phyloP scores from a whole-genome alignment of 1,140 invertebrate species.

The Drosophila bifasciata region DNA sequence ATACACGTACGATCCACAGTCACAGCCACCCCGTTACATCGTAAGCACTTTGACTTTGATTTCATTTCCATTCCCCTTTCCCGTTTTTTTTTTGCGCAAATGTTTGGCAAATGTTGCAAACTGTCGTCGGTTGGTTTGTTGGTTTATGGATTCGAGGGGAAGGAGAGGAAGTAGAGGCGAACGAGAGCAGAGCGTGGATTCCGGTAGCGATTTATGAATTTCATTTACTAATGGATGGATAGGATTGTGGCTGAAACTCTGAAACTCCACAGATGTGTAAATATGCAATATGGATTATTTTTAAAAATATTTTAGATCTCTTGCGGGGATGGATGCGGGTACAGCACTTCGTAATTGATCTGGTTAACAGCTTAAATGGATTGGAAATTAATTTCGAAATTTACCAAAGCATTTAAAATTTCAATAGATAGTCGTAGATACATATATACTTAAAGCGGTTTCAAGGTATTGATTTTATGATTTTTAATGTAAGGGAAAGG shows the following conservation, averaged over 20 bases:
- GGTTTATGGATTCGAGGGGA: slow-evolving; percentile 14
- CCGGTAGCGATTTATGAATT: slow-evolving; percentile 70
- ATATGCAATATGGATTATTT: slow-evolving; percentile 65
- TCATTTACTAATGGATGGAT: slow-evolving; percentile 81
- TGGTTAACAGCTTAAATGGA: slow-evolving; percentile 12
- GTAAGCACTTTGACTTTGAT: slow-evolving; percentile 70
- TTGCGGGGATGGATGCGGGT: no score
- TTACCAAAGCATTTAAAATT: no score
- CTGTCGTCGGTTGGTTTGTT: slow-evolving; percentile 40
- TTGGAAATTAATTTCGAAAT: slow-evolving; percentile 10
- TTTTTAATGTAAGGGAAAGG: no score
- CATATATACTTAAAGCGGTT: no score
- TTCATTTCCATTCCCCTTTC: slow-evolving; percentile 62
- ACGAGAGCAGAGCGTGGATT: slow-evolving; percentile 9
- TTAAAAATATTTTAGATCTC: slow-evolving; percentile 14
- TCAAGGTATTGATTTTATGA: no score
- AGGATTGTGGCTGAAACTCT: slow-evolving; percentile 55
- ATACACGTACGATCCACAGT: slow-evolving; percentile 37
- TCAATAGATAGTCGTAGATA: no score
- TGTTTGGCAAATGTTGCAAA: slow-evolving; percentile 75
- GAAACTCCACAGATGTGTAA: slow-evolving; percentile 73
- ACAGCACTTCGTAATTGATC: no score
- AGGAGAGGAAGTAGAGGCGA: background rate
- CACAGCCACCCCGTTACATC: slow-evolving; percentile 66
- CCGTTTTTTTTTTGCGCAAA: slow-evolving; percentile 39